Base-by-base conservation (phyloP, 2,888 invertebrate genomes). In the Sepioteuthis lessoniana region DNA sequence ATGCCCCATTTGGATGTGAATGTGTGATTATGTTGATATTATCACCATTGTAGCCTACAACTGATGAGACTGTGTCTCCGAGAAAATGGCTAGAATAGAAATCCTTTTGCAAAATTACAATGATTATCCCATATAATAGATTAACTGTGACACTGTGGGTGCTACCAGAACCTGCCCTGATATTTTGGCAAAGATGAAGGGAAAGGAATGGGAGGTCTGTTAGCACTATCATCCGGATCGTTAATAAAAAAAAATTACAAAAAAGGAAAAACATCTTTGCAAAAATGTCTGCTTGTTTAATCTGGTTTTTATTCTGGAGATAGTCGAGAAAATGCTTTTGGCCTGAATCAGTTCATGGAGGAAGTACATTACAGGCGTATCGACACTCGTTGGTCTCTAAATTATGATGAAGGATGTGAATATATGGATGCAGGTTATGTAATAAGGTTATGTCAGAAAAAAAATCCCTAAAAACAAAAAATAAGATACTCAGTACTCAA, bases 1-100 rank as follows among this genome's bases (percentile, higher is more conserved):
- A 76, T 76, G 76, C n/a, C 31, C n/a, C 31, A 76, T 76, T 76
- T 76, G 76, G 76, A 76, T 76, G 76, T 76, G 76, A 76, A 76
- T 76, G 76, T 8, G 76, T 8, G 76, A 76, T 76, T n/a, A 76
- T 76, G n/a, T 31, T 76, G 76, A 76, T 76, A 76, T n/a, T 31
- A 76, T 76, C 76, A 8, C n/a, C 76, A 76, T 76, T 76, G 76
- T n/a, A 76, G 31, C 31, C 0, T 8, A 19, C n/a, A 76, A n/a
- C 8, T 76, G 76, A 76, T n/a, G n/a, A 76, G n/a, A n/a, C 76
- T 16, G 31, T 16, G 31, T 76, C 76, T 8, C 76, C n/a, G n/a
- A 76, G 76, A 50, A 50, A 50, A 50, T 50, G 50, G 50, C 21
- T 50, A 50, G 50, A 50, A 50, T 19, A 50, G 50, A 76, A 76